Base-by-base conservation (phyloP, 2,113 vertebrate genomes). In the Myxocyprinus asiaticus region DNA sequence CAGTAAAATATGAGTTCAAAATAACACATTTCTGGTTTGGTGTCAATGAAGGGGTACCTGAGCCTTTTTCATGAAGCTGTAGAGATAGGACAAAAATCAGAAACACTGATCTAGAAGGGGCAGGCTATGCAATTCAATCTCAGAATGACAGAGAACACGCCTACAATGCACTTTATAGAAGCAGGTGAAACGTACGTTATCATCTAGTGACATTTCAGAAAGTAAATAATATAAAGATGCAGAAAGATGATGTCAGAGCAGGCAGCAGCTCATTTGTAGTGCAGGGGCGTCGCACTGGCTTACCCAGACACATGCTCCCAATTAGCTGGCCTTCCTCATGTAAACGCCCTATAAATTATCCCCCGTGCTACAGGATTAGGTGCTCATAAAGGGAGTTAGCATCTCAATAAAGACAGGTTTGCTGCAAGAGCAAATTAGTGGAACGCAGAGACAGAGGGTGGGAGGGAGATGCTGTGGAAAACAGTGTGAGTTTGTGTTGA, bases 281-380 rank as follows among this genome's bases (percentile, higher is more conserved):
- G 93, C 91, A 91, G 92, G 90, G 90, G 93, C 92, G 91, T 93
- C 89, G 91, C 93, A 81, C 81, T 88, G 94, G 95, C 95, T 98
- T 97, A 97, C 87, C 78, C 94, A 96, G 95, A 99, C 96, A 96
- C 97, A 96, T 97, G 96, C 96, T 97, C 95, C 95, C 96, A 97
- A 98, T 98, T 98, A 98, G 95, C 95, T 91, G 92, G 93, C 95
- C 92, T 95, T 96, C 96, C 96, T 96, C 97, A 97, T 98, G 96
- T 98, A 98, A 98, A 98, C 97, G 95, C 95, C 95, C 94, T 95
- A 96, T 98, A 97, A 98, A 97, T 98, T 96, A 98, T 95, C 95
- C 95, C 94, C 93, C 94, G 94, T 91, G 94, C 94, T 92, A 88
- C 85, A 84, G 97, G 97, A 98, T 98, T 98, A 98, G 96, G 93